Conservation (phyloP, 2,113 vertebrate genomes). For the Chinchilla lanigera region DNA sequence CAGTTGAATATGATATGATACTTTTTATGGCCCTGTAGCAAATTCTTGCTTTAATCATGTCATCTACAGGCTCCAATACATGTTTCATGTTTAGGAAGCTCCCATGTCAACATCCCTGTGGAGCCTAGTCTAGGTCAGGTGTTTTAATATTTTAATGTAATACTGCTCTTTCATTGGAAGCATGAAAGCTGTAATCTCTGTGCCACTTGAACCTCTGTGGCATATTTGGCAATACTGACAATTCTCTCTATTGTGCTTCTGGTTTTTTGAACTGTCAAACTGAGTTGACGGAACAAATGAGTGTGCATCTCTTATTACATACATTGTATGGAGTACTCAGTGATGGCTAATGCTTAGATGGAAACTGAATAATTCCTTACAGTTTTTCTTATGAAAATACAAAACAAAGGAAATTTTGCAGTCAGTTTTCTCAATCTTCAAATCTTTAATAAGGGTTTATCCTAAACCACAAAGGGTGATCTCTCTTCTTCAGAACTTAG, state of each 20-base stretch:
- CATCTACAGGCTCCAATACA: background rate
- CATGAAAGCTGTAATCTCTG: background rate
- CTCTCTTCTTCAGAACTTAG: background rate
- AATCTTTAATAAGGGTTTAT: background rate
- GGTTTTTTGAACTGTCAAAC: background rate
- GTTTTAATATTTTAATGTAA: background rate
- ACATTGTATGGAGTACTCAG: background rate
- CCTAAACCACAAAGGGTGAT: background rate
- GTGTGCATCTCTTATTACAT: background rate
- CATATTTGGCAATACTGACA: background rate
- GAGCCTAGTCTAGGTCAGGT: background rate
- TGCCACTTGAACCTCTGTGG: background rate
- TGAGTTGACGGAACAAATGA: background rate
- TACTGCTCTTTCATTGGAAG: background rate
- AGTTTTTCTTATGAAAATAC: background rate
- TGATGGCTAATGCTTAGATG: background rate
- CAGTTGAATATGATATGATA: background rate
- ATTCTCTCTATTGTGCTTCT: background rate
- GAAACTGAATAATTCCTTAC: background rate
- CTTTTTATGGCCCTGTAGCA: background rate
- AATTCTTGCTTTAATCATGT: background rate
- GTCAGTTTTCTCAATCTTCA: background rate
- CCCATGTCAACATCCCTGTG: accelerated
- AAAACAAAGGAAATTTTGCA: background rate
- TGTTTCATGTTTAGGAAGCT: background rate